These are phyloP conservation scores for Archips xylosteana DNA, from an alignment of 2,888 invertebrate species.

Conservation along the genomic window DNA sequence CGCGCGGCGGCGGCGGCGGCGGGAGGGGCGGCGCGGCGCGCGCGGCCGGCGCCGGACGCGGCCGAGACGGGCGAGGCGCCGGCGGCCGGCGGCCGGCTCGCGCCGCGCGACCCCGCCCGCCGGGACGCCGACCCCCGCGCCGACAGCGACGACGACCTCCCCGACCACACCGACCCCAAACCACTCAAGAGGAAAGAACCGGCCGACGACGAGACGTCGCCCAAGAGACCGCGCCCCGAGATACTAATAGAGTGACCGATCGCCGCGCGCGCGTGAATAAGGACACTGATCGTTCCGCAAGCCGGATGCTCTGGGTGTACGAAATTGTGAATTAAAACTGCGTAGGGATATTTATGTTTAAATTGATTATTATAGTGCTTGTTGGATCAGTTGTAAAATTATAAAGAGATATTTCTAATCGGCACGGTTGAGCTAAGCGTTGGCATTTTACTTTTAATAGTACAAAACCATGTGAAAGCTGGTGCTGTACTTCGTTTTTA, in stretches of 20 bases:
- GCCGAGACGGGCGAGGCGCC: slow-evolving; percentile 29
- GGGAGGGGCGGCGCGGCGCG: slow-evolving; percentile 44
- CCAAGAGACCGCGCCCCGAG: slow-evolving; percentile 78
- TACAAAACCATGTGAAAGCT: slow-evolving; percentile 55
- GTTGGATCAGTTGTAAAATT: slow-evolving; percentile 25
- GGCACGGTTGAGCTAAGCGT: slow-evolving; percentile 22
- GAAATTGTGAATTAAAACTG: slow-evolving; percentile 42
- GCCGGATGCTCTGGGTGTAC: slow-evolving; percentile 64
- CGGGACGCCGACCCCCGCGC: slow-evolving; percentile 48
- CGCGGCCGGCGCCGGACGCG: slow-evolving; percentile 46
- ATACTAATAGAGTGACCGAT: slow-evolving; percentile 67
- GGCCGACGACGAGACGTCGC: slow-evolving; percentile 66
- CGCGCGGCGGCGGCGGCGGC: slow-evolving; percentile 59
- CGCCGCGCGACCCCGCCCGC: slow-evolving; percentile 50
- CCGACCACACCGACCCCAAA: slow-evolving; percentile 61
- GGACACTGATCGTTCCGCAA: slow-evolving; percentile 57
- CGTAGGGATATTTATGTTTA: slow-evolving; percentile 73
- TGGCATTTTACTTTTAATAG: slow-evolving; percentile 42
- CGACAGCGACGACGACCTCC: slow-evolving; percentile 64
- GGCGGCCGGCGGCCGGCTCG: slow-evolving; percentile 54
- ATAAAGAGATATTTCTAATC: slow-evolving; percentile 21
- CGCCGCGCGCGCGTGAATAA: slow-evolving; percentile 44
- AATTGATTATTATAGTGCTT: slow-evolving; percentile 54
- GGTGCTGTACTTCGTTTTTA: slow-evolving; percentile 31
- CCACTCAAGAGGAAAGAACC: slow-evolving; percentile 74